Evolutionary conservation across 2,113 vertebrate species (phyloP).

Genomic region (Poeciliopsis turrubarensis): DNA sequence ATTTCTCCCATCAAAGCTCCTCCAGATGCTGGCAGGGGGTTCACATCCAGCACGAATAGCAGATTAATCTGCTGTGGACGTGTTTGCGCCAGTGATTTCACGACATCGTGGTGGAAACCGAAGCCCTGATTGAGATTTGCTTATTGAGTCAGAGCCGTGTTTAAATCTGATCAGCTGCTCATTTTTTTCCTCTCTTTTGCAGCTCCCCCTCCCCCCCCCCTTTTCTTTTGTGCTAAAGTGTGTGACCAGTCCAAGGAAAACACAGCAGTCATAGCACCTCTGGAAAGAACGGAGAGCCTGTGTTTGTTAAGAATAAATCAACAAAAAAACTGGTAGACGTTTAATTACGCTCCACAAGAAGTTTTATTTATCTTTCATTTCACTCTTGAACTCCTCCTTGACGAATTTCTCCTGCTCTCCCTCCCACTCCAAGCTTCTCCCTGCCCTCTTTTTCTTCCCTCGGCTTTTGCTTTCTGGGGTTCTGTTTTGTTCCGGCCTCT

Average conservation of each 20-base stretch:
- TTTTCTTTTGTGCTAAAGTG: constrained; percentile 40
- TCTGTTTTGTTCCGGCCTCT: constrained; percentile 15
- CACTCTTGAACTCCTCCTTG: constrained; percentile 42
- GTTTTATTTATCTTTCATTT: constrained; percentile 72
- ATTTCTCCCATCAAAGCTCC: constrained; percentile 32
- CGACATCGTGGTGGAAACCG: constrained; percentile 30
- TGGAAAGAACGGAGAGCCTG: constrained; percentile 67
- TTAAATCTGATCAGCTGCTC: constrained; percentile 56
- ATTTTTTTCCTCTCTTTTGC: constrained; percentile 12
- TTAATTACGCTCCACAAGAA: constrained; percentile 69
- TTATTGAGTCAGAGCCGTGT: constrained; percentile 51
- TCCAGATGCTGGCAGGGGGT: constrained; percentile 28
- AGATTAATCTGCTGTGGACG: constrained; percentile 49
- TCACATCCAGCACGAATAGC: constrained; percentile 16
- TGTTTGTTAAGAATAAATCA: constrained; percentile 78
- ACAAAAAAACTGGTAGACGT: constrained; percentile 64
- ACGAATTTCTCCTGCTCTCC: constrained; percentile 45
- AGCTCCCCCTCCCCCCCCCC: too few species aligned
- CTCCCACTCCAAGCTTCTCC: neutral
- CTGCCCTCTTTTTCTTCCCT: constrained; percentile 18
- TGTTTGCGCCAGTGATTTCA: constrained; percentile 57
- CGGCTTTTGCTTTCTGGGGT: constrained; percentile 20
- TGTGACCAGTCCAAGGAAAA: constrained; percentile 64
- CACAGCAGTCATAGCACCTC: constrained; percentile 65
- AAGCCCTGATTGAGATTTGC: constrained; percentile 43